Evolutionary conservation across 2,888 invertebrate species (phyloP).

Genomic region (Panopea generosa): DNA sequence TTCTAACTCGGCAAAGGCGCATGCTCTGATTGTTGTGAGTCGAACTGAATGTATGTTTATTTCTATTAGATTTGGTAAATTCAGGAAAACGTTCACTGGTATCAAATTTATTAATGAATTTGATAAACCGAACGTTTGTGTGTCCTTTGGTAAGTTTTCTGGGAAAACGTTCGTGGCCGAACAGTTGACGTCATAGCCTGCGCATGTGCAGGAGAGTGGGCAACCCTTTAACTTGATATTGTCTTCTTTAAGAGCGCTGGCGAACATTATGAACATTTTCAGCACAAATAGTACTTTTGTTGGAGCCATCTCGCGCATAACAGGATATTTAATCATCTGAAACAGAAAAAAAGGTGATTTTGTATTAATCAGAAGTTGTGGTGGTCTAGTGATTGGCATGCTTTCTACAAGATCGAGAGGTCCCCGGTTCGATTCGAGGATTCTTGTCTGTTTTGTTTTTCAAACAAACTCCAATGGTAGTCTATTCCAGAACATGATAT

Average conservation of each 20-base stretch:
- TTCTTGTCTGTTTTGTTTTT: too few species aligned
- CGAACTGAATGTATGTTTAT: slow-evolving; percentile 23
- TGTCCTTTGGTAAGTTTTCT: slow-evolving; percentile 33
- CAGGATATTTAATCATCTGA: too few species aligned
- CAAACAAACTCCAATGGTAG: too few species aligned
- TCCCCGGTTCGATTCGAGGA: too few species aligned
- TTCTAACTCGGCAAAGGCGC: slow-evolving; percentile 51
- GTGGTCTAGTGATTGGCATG: too few species aligned
- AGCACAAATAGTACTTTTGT: too few species aligned
- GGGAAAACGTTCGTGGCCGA: slow-evolving; percentile 27
- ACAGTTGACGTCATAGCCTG: slow-evolving; percentile 35
- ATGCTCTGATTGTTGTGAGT: slow-evolving; percentile 38
- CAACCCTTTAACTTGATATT: slow-evolving; percentile 19
- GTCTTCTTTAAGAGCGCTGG: not conserved
- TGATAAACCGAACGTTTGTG: slow-evolving; percentile 24
- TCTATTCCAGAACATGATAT: too few species aligned
- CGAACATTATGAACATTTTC: too few species aligned
- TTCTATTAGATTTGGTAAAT: slow-evolving; percentile 14
- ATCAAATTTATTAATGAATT: slow-evolving; percentile 37
- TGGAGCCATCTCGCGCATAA: too few species aligned
- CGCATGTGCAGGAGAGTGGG: slow-evolving; percentile 45
- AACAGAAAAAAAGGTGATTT: too few species aligned
- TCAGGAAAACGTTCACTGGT: slow-evolving; percentile 39
- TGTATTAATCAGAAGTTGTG: too few species aligned
- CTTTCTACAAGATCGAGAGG: too few species aligned